Evolutionary conservation across 2,113 vertebrate species (phyloP), one percentile per base, ranked within the genome.

Genomic region (Macrotus californicus): DNA sequence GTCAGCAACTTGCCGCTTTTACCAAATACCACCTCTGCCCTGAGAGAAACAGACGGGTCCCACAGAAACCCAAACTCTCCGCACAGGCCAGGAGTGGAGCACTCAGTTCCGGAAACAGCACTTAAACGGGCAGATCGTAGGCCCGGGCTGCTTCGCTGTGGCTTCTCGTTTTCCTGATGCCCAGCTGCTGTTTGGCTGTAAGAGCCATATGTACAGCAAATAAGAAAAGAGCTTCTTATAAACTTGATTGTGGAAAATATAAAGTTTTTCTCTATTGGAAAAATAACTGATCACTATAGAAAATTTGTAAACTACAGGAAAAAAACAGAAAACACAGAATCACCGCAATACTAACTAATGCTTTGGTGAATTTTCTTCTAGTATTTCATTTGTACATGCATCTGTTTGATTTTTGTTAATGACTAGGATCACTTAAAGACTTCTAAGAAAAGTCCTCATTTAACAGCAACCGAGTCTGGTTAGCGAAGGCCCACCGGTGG

Each of bases 181-280:
- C 48, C 31, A 56, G 66, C 22, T 46, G 54, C 43, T 36, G 4
- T 26, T 81, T 50, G 88, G 54, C 56, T 75, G 56, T 24, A 31
- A 80, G 80, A 94, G 59, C 41, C 72, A 66, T 31, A 69, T 50
- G n/a, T 18, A 67, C 7, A 73, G 50, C 39, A 91, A 84, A 46
- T 61, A 41, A 82, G 64, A 70, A 75, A 85, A 75, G 59, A 19
- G 22, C 34, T 34, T 12, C 11, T 73, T 69, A 31, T 22, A 39
- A 12, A 80, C n/a, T 81, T 46, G 29, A 87, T 36, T 48, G 64
- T 82, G 64, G 64, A 91, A 90, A 91, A 69, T 24, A 34, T 16
- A n/a, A 36, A 41, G 7, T 16, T 84, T 72, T 59, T 41, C 21
- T 69, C 61, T 48, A 36, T 41, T 72, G 29, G 39, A 91, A 76